These are phyloP conservation scores for Sepiola atlantica DNA, from an alignment of 2,888 invertebrate species.

Conservation along the genomic window DNA sequence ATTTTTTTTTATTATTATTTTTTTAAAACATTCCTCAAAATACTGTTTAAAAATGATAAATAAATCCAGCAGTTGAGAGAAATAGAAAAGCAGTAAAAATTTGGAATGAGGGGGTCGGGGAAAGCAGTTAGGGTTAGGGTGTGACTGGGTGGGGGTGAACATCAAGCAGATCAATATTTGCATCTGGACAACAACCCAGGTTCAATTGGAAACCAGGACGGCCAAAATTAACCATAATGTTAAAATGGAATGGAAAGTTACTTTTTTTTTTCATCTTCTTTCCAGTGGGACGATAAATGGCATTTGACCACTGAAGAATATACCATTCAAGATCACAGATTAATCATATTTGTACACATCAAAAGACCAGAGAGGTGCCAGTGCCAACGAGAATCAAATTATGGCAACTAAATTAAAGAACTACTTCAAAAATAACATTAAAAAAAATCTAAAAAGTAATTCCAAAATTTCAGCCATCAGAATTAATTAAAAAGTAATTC, in stretches of 20 bases:
- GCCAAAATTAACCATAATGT: conserved; percentile 32
- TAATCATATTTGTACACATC: conserved; percentile 32
- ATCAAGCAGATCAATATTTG: background rate
- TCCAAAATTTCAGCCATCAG: too few species aligned
- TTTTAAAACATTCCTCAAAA: conserved; percentile 1
- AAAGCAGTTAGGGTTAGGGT: background rate
- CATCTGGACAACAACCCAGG: conserved; percentile 22
- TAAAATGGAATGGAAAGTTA: background rate
- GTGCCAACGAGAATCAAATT: background rate
- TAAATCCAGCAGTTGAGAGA: conserved; percentile 32
- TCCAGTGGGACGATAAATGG: conserved; percentile 16
- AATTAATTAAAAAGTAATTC: too few species aligned
- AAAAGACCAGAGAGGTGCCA: conserved; percentile 32
- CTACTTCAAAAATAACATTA: background rate
- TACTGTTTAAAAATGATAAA: conserved; percentile 24
- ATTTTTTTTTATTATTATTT: background rate
- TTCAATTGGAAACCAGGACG: conserved; percentile 32
- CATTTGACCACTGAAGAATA: conserved; percentile 32
- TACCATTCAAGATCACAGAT: conserved; percentile 32
- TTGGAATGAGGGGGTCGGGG: background rate
- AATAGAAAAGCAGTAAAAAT: conserved; percentile 32
- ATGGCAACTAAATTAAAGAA: background rate
- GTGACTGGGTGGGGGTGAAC: background rate
- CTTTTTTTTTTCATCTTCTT: background rate
- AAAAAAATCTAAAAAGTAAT: too few species aligned